Conservation (phyloP, 2,888 invertebrate genomes). For the Fissipunctia ypsillon region DNA sequence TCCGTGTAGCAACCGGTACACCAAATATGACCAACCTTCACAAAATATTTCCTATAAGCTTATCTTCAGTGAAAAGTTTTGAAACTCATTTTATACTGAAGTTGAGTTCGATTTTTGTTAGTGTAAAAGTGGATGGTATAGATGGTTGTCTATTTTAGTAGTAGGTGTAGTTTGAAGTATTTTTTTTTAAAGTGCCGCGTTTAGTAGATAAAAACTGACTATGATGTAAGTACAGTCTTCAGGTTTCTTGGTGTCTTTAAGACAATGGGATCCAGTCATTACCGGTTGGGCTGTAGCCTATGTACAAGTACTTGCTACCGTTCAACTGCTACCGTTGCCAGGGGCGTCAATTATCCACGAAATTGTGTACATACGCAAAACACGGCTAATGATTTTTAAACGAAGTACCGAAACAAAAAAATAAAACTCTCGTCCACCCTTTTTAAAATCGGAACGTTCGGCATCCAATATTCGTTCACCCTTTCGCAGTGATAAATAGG, state of each 20-base stretch:
- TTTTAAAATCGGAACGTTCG: slow-evolving; percentile 57
- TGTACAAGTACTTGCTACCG: not conserved
- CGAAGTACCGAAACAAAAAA: slow-evolving; percentile 15
- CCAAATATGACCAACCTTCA: slow-evolving; percentile 71
- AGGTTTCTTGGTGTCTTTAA: not conserved
- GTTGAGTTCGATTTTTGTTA: slow-evolving; percentile 23
- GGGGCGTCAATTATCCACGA: slow-evolving; percentile 25
- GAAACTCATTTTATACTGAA: slow-evolving; percentile 44
- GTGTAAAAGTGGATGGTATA: slow-evolving; percentile 9
- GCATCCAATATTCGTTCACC: slow-evolving; percentile 58
- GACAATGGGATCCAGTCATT: not conserved
- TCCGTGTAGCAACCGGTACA: slow-evolving; percentile 72
- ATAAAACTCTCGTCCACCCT: slow-evolving; percentile 33
- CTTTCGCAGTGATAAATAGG: slow-evolving; percentile 65
- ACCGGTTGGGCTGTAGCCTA: not conserved
- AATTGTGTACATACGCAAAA: slow-evolving; percentile 29
- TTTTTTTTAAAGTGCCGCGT: not conserved
- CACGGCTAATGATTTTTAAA: slow-evolving; percentile 45
- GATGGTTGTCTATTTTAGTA: too few species aligned
- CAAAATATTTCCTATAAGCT: slow-evolving; percentile 47
- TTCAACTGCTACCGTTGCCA: not conserved
- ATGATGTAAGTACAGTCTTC: not conserved
- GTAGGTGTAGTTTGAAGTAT: too few species aligned
- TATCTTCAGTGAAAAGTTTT: slow-evolving; percentile 50
- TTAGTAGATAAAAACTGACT: not conserved